Evolutionary conservation across 2,888 invertebrate species (phyloP).

Genomic region (Scotopteryx bipunctaria): DNA sequence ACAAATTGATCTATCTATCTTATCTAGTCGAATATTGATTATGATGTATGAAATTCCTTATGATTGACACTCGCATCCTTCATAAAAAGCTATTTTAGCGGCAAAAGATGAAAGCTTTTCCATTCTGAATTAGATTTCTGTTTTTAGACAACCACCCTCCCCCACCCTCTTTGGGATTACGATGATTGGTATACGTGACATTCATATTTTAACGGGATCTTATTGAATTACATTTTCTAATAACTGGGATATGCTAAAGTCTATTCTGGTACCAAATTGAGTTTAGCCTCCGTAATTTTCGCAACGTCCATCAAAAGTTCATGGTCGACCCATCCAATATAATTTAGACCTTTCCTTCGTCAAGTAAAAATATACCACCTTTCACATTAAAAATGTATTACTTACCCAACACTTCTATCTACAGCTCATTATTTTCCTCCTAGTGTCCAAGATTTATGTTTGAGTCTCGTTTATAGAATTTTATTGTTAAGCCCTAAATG

Average conservation of each 20-base stretch:
- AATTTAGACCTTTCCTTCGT: slow-evolving; percentile 58
- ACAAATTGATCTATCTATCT: too few relatives aligned
- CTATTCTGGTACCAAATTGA: slow-evolving; percentile 37
- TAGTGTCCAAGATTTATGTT: not conserved
- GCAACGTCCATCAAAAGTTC: slow-evolving; percentile 64
- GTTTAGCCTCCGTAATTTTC: slow-evolving; percentile 54
- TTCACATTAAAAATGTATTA: slow-evolving; percentile 15
- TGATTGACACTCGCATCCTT: too few relatives aligned
- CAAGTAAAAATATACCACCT: slow-evolving; percentile 61
- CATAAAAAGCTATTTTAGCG: too few relatives aligned
- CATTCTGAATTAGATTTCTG: slow-evolving; percentile 15
- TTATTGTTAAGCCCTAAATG: slow-evolving; percentile 3
- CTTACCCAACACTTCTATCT: not conserved
- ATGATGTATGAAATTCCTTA: too few relatives aligned
- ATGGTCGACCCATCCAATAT: slow-evolving; percentile 56
- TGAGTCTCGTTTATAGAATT: not conserved
- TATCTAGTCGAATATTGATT: too few relatives aligned
- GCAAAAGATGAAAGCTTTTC: too few relatives aligned
- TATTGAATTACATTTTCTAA: not conserved
- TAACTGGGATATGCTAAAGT: not conserved
- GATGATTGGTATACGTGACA: not conserved
- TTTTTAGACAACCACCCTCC: not conserved
- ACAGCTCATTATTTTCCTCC: not conserved
- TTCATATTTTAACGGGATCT: not conserved
- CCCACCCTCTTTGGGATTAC: not conserved